A percentile compares a stretch with the other conserved stretches of the same genome.
Evolutionary conservation across 2,888 invertebrate species (phyloP).

Genomic region (Cantharis nigra): DNA sequence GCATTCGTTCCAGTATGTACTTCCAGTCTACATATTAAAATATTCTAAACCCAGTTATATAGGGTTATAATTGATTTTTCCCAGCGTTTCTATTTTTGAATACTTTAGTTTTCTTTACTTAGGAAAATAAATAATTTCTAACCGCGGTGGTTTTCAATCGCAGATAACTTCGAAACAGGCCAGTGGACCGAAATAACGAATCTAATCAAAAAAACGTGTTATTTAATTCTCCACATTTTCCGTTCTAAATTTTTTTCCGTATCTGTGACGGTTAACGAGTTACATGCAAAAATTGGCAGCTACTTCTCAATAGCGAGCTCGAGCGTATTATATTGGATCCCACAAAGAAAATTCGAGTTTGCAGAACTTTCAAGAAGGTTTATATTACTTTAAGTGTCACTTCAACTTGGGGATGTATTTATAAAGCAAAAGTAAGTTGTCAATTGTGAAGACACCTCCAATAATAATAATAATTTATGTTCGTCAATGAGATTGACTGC

Average conservation of each 20-base stretch:
- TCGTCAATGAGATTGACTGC: neutral
- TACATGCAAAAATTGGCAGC: neutral
- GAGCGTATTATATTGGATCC: too few species aligned
- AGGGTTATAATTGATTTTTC: neutral
- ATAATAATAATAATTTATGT: neutral
- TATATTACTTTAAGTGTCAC: neutral
- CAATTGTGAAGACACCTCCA: neutral
- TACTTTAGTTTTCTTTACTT: neutral
- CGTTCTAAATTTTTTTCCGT: neutral
- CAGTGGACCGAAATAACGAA: neutral
- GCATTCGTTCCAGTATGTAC: neutral
- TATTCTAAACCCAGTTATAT: neutral
- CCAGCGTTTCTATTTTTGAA: neutral
- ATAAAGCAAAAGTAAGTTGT: neutral
- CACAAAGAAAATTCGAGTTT: neutral
- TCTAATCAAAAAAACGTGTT: neutral
- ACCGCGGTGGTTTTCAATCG: neutral
- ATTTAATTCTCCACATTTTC: neutral
- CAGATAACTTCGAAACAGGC: neutral
- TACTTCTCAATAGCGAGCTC: neutral
- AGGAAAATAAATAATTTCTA: neutral
- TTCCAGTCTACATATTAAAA: neutral
- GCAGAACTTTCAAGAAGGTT: neutral
- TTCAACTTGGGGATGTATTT: too few species aligned
- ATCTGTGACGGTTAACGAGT: neutral